Evolutionary conservation across 2,888 invertebrate species (phyloP), one percentile per base, ranked within the genome.

Genomic region (Timandra comae): DNA sequence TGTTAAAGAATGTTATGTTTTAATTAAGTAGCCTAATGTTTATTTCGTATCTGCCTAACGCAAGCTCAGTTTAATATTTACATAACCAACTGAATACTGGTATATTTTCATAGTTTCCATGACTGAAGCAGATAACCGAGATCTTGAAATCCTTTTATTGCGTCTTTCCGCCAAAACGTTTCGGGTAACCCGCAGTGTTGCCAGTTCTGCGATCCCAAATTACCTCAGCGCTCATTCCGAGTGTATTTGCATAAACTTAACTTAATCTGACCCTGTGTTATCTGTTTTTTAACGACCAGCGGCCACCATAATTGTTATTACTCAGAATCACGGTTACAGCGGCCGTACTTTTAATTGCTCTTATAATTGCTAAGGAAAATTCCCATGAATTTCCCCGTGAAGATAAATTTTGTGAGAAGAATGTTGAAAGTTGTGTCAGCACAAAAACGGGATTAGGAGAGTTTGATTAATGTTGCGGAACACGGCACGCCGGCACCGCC

Each of bases 221-320:
- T 10, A 24, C 10, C 24, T 8, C 7, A 22, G 22, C n/a, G 22
- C 22, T 20, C 32, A 38, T 48, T 44, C 44, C 46, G 44, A 40
- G 47, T 52, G 41, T 59, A 74, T 74, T 71, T 70, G 65, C 68
- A 72, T 69, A 70, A 61, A 68, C 66, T 64, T 61, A 54, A 7
- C 55, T 64, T 66, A 69, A 73, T 71, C 65, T 63, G 63, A 62
- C 55, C 60, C 61, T 35, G 46, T 55, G 58, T 56, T 64, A 66
- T 66, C 62, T 55, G 41, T 43, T 31, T 44, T 44, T n/a, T 45
- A 46, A 54, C 51, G 49, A 49, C 49, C 47, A 41, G 41, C 43
- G 40, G 38, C 39, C 27, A 12, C 38, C 57, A 50, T 67, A 60
- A 65, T 65, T 66, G 63, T 72, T 70, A 63, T 64, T 61, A 62